Conservation (phyloP, 2,888 invertebrate species). For the Plebejus argus region DNA sequence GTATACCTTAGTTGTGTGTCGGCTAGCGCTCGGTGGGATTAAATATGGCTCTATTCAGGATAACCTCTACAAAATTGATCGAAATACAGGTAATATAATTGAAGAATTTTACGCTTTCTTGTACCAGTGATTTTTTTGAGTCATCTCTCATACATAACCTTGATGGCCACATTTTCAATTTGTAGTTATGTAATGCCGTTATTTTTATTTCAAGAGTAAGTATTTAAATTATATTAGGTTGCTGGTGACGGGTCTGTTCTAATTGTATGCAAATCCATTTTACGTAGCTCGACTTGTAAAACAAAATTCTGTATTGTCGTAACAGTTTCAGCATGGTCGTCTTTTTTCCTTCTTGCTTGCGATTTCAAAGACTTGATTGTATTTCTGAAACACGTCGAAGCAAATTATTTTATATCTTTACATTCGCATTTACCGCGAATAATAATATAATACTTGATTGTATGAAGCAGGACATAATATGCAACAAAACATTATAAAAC, state of each 20-base stretch:
- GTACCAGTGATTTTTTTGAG: constrained; percentile 35
- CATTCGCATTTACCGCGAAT: not conserved
- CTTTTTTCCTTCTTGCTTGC: not conserved
- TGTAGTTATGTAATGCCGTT: constrained; percentile 55
- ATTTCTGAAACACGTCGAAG: not conserved
- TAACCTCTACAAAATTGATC: constrained; percentile 81
- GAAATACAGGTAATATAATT: constrained; percentile 80
- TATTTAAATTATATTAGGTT: constrained; percentile 31
- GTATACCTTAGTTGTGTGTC: constrained; percentile 53
- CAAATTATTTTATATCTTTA: not conserved
- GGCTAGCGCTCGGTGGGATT: constrained; percentile 61
- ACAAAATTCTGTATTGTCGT: not conserved
- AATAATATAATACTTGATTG: not conserved
- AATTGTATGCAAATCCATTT: not conserved
- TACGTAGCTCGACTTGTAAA: not conserved
- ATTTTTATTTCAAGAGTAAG: constrained; percentile 53
- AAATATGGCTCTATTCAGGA: constrained; percentile 85
- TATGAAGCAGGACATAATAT: not conserved
- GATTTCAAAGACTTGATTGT: not conserved
- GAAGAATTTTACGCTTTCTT: constrained; percentile 33
- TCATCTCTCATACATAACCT: constrained; percentile 46
- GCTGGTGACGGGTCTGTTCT: constrained; percentile 11
- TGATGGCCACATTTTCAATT: constrained; percentile 48
- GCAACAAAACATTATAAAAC: not conserved
- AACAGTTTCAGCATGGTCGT: not conserved